Evolutionary conservation across 2,888 invertebrate species (phyloP).

Genomic region (Onchidella celtica): DNA sequence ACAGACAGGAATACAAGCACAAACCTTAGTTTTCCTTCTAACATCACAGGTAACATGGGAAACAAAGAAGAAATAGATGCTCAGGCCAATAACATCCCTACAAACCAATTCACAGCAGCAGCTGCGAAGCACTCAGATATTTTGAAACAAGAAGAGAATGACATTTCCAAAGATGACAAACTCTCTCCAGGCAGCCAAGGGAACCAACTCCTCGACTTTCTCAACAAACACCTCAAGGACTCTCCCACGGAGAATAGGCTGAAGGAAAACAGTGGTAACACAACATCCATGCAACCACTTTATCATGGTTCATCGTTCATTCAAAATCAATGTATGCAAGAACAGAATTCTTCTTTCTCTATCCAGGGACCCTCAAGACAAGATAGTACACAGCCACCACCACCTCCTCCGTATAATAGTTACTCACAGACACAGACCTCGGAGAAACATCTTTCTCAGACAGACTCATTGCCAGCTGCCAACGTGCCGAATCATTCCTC

Average conservation of each 20-base stretch:
- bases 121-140: neutral
- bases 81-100: neutral
- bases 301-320: neutral
- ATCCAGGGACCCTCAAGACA: neutral
- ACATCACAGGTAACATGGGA: neutral
- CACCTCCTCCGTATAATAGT: slow-evolving; percentile 9
- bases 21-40: neutral
- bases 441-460: slow-evolving; percentile 22
- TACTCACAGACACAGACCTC: neutral
- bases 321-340: slow-evolving; percentile 14
- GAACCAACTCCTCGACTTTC: slow-evolving; percentile 39
- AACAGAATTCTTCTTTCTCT: slow-evolving; percentile 11
- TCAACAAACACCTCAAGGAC: slow-evolving; percentile 39
- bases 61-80: neutral
- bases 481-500: neutral
- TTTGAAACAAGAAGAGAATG: neutral
- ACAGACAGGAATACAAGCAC: neutral
- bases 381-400: slow-evolving; percentile 4
- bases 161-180: slow-evolving; percentile 25
- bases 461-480: slow-evolving; percentile 26
- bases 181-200: slow-evolving; percentile 36
- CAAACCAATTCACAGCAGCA: neutral
- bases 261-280: neutral
- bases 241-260: slow-evolving; percentile 14
- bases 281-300: neutral